Conservation (phyloP, 2,113 vertebrate genomes). For the Balaenoptera acutorostrata region DNA sequence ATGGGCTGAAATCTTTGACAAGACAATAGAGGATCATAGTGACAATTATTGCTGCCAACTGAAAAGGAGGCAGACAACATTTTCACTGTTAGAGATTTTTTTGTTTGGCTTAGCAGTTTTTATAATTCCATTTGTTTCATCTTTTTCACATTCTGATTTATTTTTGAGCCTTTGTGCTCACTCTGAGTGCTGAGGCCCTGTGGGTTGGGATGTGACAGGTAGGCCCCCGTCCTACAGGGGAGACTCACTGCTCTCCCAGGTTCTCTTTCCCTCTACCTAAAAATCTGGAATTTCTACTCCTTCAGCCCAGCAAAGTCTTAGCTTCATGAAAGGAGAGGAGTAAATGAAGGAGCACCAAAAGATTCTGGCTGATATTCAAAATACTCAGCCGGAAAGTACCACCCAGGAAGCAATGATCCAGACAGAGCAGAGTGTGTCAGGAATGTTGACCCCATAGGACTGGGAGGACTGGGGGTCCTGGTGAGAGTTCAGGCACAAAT, state of each 20-base stretch:
- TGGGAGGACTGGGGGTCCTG: not conserved
- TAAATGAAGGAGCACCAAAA: not conserved
- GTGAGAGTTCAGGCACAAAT: not conserved
- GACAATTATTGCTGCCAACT: slow-evolving; percentile 50
- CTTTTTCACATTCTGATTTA: not conserved
- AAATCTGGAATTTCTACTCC: not conserved
- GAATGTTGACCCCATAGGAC: not conserved
- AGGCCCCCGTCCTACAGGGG: not conserved
- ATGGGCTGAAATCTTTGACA: not conserved
- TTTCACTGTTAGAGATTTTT: not conserved
- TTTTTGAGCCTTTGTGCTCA: not conserved
- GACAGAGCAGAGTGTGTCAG: not conserved
- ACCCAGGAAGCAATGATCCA: not conserved
- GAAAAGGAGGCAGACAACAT: not conserved
- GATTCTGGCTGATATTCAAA: not conserved
- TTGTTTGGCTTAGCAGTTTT: not conserved
- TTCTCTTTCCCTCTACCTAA: not conserved
- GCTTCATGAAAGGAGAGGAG: not conserved
- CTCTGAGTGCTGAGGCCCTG: not conserved
- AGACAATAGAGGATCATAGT: slow-evolving; percentile 33
- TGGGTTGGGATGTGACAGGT: not conserved
- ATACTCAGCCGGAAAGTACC: not conserved
- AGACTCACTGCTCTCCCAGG: not conserved
- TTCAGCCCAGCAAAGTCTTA: not conserved
- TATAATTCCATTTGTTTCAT: not conserved